Base-by-base conservation (phyloP, 2,797 vertebrate genomes). In the Echeneis naucrates region DNA sequence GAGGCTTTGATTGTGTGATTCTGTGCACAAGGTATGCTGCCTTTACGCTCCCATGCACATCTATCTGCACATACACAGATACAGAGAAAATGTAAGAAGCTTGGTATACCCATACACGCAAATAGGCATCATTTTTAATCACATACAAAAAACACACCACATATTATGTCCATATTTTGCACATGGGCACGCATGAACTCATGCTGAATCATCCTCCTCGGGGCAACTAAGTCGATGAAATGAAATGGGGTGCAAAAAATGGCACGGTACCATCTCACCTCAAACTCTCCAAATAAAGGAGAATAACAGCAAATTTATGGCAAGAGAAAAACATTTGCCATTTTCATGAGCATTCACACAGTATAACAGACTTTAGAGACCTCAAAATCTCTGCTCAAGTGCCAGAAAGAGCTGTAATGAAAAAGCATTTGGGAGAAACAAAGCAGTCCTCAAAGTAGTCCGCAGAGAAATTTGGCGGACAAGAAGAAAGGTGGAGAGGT, bases 201-300 rank as follows among this genome's bases (percentile, higher is more conserved):
- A 26, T 47, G 37, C 51, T 67, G 65, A 78, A 85, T 80, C 78
- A 27, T 84, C 78, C 51, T 78, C 73, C 80, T 81, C 51, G 75
- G 89, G 91, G 90, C 77, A 88, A 81, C 84, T 14, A 35, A 92
- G 89, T 86, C 90, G 95, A 95, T 94, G 82, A 93, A 95, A 94
- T 91, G 81, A 93, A 89, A 92, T 74, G 82, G 86, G 68, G 85
- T 92, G 86, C 88, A 90, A 90, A 91, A 92, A 94, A 94, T 92
- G 83, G 88, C 89, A 90, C 84, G 57, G 53, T 86, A 85, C 88
- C 92, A 75, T 82, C 58, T 70, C 61, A 74, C 68, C 59, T 52
- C 58, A 72, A 57, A 65, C 26, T 91, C 88, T 88, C 77, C 84
- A 92, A 93, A 94, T 90, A 90, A 93, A 91, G 80, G 80, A 89